phyloP scores from a whole-genome alignment of 1,140 invertebrate genomes.

The Drosophila punjabiensis region DNA sequence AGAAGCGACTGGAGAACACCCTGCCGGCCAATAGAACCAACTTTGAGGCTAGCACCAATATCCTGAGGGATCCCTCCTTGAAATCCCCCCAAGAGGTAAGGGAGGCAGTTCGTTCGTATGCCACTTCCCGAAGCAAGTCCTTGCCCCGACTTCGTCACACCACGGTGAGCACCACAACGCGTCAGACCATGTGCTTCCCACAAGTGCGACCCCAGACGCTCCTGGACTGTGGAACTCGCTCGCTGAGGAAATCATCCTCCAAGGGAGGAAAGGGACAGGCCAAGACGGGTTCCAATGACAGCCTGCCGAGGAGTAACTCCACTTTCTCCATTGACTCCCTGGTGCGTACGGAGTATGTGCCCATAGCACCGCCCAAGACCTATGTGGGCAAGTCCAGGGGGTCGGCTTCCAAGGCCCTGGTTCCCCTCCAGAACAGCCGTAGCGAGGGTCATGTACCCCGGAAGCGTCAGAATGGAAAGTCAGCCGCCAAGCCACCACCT shows the following conservation, averaged over 20 bases:
- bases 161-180: constrained; percentile 68
- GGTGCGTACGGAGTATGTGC: constrained; percentile 51
- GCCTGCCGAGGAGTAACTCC: constrained; percentile 78
- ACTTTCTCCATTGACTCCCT: constrained; percentile 82
- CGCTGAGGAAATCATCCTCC: constrained; percentile 45
- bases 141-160: constrained; percentile 64
- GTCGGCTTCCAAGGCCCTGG: constrained; percentile 20
- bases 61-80: constrained; percentile 86
- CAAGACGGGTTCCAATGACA: constrained; percentile 64
- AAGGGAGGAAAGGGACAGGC: constrained; percentile 29
- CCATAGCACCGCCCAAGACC: constrained; percentile 61
- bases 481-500: constrained; percentile 3
- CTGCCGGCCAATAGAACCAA: constrained; percentile 68
- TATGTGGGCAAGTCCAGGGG: constrained; percentile 67
- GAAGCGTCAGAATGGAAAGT: constrained; percentile 35
- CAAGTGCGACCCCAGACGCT: constrained; percentile 63
- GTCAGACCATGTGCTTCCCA: constrained; percentile 74
- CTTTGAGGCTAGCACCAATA: constrained; percentile 84
- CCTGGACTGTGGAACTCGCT: constrained; percentile 58
- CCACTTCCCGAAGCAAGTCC: constrained; percentile 76
- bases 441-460: constrained; percentile 72
- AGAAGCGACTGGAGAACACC: constrained; percentile 79
- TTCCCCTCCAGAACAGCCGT: constrained; percentile 63
- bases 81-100: constrained; percentile 88
- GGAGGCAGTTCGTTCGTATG: constrained; percentile 86